Base-by-base conservation (phyloP, 1,140 invertebrate genomes). In the Drosophila serrata region DNA sequence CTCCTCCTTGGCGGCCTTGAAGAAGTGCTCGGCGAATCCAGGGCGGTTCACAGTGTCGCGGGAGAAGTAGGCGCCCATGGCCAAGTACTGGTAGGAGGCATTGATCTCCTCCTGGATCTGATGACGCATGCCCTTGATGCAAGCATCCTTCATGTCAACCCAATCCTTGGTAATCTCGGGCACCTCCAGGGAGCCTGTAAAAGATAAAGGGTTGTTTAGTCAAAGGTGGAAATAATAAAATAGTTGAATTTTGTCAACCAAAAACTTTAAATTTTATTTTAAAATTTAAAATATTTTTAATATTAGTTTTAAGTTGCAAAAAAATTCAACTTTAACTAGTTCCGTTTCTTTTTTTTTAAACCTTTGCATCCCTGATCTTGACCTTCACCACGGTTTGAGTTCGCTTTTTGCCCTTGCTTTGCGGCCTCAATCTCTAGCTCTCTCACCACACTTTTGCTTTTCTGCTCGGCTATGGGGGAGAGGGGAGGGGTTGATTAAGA, bases 21-120 rank as follows among this genome's bases (percentile, higher is more conserved):
- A 95, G 94, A 99, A 98, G 73, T 97, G 94, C 82, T 99, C 97
- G 8, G 97, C 95, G 87, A 99, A 97, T 17, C 98, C 98, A 17
- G 97, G 97, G 48, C 97, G 94, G 88, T 98, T 98, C 9, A 95
- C 93, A 51, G 93, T 93, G 90, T 98, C 96, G 73, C 94, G 94
- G 22, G 96, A 95, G 93, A 98, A 99, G 92, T 98, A 95, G 6
- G 97, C 96, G 24, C 95, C 97, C 97, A 98, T 97, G 27, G 96
- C 95, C 73, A 98, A 92, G 91, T 98, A 98, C 69, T 96, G 95
- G 79, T 97, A 94, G 1, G 97, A 95, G 40, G 97, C 97, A 49
- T 94, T 93, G 13, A 98, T 94, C 93, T 98, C 97, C 75, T 92
- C 94, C 86, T 97, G 94, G 3, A 98, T 95, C 93, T 98, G 97